Evolutionary conservation across 2,797 vertebrate genomes (phyloP).

Genomic region (Chromobotia macracanthus): DNA sequence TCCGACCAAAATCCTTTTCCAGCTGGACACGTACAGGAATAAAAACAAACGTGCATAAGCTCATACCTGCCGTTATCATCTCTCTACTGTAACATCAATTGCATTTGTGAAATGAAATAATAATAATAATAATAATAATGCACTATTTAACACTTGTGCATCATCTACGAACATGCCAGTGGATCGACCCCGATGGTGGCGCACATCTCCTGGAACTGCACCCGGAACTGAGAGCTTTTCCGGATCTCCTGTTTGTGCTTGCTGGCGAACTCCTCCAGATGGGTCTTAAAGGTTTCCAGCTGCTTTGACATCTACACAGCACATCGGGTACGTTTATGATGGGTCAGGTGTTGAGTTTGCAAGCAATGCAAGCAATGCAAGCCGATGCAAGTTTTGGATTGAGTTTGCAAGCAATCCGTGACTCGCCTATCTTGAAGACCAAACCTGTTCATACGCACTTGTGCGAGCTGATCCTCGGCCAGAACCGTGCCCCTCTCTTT

Average conservation of each 20-base stretch:
- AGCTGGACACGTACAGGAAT: constrained; percentile 71
- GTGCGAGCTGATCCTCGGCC: constrained; percentile 92
- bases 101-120: no score
- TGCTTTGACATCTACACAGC: constrained; percentile 92
- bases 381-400: no score
- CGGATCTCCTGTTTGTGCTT: constrained; percentile 98
- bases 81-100: no score
- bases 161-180: constrained; percentile 85
- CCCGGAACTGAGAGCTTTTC: constrained; percentile 88
- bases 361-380: no score
- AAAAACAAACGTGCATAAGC: no score
- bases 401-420: no score
- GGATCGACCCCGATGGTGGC: constrained; percentile 96
- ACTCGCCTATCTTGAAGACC: not conserved
- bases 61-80: no score
- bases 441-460: constrained; percentile 75
- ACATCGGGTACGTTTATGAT: not conserved
- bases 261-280: constrained; percentile 96
- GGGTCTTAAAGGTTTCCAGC: constrained; percentile 92
- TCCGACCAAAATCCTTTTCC: constrained; percentile 99
- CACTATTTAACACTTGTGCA: no score
- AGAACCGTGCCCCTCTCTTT: constrained; percentile 94
- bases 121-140: no score
- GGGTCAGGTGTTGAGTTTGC: no score
- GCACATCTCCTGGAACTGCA: constrained; percentile 99